phyloP scores from a whole-genome alignment of 1,140 invertebrate genomes.

The Protaetia brevitarsis region DNA sequence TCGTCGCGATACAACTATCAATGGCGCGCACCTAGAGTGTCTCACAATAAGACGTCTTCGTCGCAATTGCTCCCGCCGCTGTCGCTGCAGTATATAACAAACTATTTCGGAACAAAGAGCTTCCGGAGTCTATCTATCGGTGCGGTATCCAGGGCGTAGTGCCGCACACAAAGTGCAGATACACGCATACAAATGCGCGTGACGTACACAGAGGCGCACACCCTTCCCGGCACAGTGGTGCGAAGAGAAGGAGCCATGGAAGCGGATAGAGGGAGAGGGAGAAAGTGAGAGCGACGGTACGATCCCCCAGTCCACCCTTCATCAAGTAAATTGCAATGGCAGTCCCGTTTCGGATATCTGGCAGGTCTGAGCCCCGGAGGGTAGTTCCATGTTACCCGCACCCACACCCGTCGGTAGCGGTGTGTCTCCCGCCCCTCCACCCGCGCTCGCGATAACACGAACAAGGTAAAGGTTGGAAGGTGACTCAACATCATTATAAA shows the following conservation, averaged over 20 bases:
- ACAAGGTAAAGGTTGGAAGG: conserved; percentile 26
- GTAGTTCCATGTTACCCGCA: conserved; percentile 24
- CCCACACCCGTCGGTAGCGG: conserved; percentile 14
- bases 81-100: conserved; percentile 9
- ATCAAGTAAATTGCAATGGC: conserved; percentile 46
- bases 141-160: neutral
- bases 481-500: conserved; percentile 23
- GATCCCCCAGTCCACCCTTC: conserved; percentile 41
- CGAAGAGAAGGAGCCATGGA: conserved; percentile 13
- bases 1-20: conserved; percentile 3
- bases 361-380: conserved; percentile 39
- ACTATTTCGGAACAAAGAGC: conserved; percentile 21
- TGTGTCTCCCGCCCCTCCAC: neutral
- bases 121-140: conserved; percentile 22
- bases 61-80: neutral
- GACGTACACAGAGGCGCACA: no score
- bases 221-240: neutral
- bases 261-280: conserved; percentile 22
- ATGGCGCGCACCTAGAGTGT: neutral
- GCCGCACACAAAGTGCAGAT: neutral
- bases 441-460: conserved; percentile 20
- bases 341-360: conserved; percentile 43
- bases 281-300: neutral
- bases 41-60: conserved; percentile 3
- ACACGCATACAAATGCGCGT: neutral